Conservation (phyloP, 37 sponge, comb jelly and placozoan species). For the Chondrosia reniformis region DNA sequence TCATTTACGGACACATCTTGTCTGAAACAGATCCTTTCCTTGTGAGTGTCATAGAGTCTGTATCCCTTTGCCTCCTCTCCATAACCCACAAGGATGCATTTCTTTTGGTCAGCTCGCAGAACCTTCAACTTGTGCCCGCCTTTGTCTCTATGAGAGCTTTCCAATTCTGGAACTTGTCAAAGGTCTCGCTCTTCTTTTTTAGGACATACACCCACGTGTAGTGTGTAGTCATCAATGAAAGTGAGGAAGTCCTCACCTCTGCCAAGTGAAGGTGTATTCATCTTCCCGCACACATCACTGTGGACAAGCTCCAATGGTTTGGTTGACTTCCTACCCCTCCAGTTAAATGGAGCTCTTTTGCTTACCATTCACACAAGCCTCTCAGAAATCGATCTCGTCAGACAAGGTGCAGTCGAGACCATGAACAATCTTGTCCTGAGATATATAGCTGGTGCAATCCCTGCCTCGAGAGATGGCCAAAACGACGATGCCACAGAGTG, state of each 20-base stretch:
- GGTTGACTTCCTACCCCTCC: slow-evolving; percentile 22
- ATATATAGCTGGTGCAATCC: slow-evolving; percentile 43
- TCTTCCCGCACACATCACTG: slow-evolving; percentile 51
- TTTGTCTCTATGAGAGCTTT: no score
- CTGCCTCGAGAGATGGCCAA: slow-evolving; percentile 42
- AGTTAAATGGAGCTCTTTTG: slow-evolving; percentile 31
- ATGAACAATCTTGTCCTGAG: slow-evolving; percentile 31
- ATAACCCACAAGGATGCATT: slow-evolving; percentile 37
- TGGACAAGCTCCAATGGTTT: slow-evolving; percentile 37
- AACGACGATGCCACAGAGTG: slow-evolving; percentile 48
- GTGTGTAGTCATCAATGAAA: slow-evolving; percentile 38
- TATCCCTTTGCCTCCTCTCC: slow-evolving; percentile 39
- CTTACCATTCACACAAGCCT: slow-evolving; percentile 51
- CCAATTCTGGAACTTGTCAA: not conserved
- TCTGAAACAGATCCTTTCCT: slow-evolving; percentile 27
- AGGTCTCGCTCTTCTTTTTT: slow-evolving; percentile 1
- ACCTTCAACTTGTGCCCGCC: slow-evolving; percentile 44
- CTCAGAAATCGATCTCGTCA: slow-evolving; percentile 39
- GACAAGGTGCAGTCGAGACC: slow-evolving; percentile 40
- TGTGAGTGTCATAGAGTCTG: slow-evolving; percentile 32
- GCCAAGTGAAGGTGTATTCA: slow-evolving; percentile 37
- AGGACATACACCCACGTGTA: slow-evolving; percentile 38
- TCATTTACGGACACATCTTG: slow-evolving; percentile 57
- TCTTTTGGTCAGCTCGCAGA: slow-evolving; percentile 50
- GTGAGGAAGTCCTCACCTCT: slow-evolving; percentile 47